Evolutionary conservation across 2,797 vertebrate genomes (phyloP).

Genomic region (Sebastes glaucus): DNA sequence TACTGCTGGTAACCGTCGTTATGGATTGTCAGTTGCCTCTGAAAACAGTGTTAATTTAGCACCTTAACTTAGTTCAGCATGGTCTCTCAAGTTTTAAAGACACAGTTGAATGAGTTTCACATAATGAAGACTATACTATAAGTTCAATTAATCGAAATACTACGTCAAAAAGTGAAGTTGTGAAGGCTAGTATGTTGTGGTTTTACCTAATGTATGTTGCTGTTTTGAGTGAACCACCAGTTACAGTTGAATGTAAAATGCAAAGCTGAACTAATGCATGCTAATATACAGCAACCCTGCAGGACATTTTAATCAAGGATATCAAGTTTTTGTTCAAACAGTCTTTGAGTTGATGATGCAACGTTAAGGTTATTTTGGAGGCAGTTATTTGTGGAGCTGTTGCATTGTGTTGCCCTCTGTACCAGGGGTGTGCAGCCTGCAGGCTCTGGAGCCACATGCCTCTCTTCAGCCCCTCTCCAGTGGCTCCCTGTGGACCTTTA

Average conservation of each 20-base stretch:
- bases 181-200: neutral
- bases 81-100: neutral
- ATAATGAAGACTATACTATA: too few species aligned
- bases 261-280: neutral
- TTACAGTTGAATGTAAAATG: neutral
- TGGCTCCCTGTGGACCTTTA: too few species aligned
- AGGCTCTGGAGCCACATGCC: too few species aligned
- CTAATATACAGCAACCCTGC: neutral
- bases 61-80: neutral
- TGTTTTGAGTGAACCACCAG: too few species aligned
- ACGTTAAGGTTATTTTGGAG: neutral
- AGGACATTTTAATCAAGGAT: rapidly evolving
- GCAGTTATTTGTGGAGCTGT: neutral
- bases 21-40: neutral
- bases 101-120: neutral
- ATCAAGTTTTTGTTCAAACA: neutral
- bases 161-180: rapidly evolving
- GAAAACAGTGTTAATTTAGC: neutral
- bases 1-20: neutral
- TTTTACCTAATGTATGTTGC: neutral
- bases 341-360: neutral
- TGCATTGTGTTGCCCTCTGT: neutral
- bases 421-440: too few species aligned
- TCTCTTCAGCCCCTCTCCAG: too few species aligned
- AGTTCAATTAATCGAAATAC: neutral